Evolutionary conservation across 2,888 invertebrate species (phyloP), one percentile per base, ranked within the genome.

Genomic region (Rhyacophila evoluta): DNA sequence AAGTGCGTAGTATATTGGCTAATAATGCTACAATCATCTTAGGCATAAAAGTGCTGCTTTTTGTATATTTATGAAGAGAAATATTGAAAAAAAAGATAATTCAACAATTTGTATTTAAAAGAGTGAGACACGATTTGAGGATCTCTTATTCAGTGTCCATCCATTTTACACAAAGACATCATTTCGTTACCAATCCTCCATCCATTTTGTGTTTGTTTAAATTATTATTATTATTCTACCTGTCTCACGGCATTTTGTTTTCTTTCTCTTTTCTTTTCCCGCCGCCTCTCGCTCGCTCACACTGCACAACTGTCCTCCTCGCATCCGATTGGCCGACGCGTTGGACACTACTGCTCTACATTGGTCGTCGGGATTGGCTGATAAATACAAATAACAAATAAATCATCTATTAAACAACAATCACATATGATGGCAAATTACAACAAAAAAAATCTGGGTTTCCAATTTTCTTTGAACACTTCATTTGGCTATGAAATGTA

Each of bases 281-380:
- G 76, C 77, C 78, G 75, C 76, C 86, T 89, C 86, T 89, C 89
- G 89, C 89, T 89, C 89, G 89, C 89, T 89, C 71, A 89, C 55
- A 55, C 87, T 75, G 79, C 82, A 81, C 89, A 85, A 88, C 55
- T 55, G 19, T 55, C 55, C 55, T 55, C 55, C 55, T 55, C 55
- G 55, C 55, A 55, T 55, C 55, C 85, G 86, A 88, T 87, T 88
- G 88, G 85, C 85, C 86, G 88, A 86, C 84, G 85, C 85, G 85
- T 85, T 85, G 76, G 29, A 76, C 74, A 55, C 77, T 68, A 76
- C 77, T 72, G 78, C 33, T 41, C 79, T 41, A 74, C 80, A 78
- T 80, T 74, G 81, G 81, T 81, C 73, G 73, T 19, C 19, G 68
- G 80, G 72, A 77, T 79, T 74, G 74, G 55, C 39, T 41, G 11